Evolutionary conservation across 2,797 vertebrate species (phyloP), one percentile per base, ranked within the genome.

Genomic region (Eulemur rubriventer): DNA sequence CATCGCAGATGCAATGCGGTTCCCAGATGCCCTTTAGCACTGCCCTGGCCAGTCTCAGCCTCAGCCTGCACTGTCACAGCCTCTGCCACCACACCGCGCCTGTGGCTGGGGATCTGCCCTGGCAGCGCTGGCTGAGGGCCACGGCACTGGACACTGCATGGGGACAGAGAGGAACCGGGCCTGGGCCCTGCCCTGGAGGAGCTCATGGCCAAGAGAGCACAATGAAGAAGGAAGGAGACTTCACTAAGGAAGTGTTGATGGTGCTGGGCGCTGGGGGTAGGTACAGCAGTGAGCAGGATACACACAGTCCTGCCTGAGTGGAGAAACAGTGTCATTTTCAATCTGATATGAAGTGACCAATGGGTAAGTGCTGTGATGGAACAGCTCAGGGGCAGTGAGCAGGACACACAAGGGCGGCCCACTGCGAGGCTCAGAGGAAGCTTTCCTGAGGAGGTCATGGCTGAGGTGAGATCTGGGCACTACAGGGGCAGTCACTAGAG

Each of bases 271-370:
- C 69, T 18, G 4, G 69, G n/a, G 22, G 30, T 4, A 7, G 38
- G 76, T 4, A 5, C 65, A 2, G 59, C 13, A 59, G 14, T 38
- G 4, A 61, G 67, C 50, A 52, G 38, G 12, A 43, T 17, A 30
- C 4, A 7, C n/a, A 4, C 0, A 2, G 28, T 50, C 79, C 18
- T 22, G n/a, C 65, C 26, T 12, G 20, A 5, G 0, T 26, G 30
- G 59, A 50, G 35, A 91, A 87, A 16, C 61, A 6, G 9, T 0
- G 12, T 78, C 3, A 18, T 55, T 80, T 57, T 35, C 35, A 46
- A 57, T 65, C 48, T 38, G 30, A 16, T 55, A 12, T 12, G 18
- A 18, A 59, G 41, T 20, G 41, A n/a, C n/a, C 73, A 5, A 6
- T 20, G 52, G 52, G 7, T 35, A 65, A 65, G 22, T 1, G 7